Evolutionary conservation across 2,888 invertebrate genomes (phyloP), one percentile per base, ranked within the genome.

Genomic region (Mantis religiosa): DNA sequence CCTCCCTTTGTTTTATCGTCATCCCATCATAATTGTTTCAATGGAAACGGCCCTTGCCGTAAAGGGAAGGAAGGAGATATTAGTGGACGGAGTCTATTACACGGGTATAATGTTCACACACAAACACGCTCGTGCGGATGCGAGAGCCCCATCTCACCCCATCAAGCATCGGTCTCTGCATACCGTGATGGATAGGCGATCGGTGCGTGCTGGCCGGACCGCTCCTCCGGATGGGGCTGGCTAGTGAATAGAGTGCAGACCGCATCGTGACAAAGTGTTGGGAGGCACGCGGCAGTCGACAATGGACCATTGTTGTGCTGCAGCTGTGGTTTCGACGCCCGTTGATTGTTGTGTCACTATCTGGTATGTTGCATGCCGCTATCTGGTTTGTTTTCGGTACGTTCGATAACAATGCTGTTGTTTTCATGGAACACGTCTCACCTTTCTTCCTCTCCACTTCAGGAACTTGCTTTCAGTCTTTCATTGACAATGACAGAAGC

Each of bases 1-100:
- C 15, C 85, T 85, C 82, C 87, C 28, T 88, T 89, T 89, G 89
- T 89, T 89, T 89, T 89, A 89, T 89, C 87, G 34, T 47, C 28
- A 30, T 41, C 71, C 88, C 86, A 89, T 90, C 89, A 89, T 90
- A 89, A 90, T 90, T 88, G 90, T 90, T 90, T 90, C 89, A 85
- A 83, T 41, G 85, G 85, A 41, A 71, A 71, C 54, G 54, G 54
- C 54, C 15, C 54, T 71, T 71, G 54, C 54, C 54, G 54, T 71
- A 71, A 71, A 71, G 54, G 54, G 54, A 71, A 71, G 54, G 54
- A 71, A 71, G 54, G 20, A 71, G 54, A 71, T 71, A 71, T 71
- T 71, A 71, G 54, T 71, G 54, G 54, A 71, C 54, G 54, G 54
- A 71, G 54, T 71, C 54, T 71, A 71, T 71, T 71, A 71, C 54